Evolutionary conservation across 2,888 invertebrate genomes (phyloP).

Genomic region (Gasteruption jaculator): DNA sequence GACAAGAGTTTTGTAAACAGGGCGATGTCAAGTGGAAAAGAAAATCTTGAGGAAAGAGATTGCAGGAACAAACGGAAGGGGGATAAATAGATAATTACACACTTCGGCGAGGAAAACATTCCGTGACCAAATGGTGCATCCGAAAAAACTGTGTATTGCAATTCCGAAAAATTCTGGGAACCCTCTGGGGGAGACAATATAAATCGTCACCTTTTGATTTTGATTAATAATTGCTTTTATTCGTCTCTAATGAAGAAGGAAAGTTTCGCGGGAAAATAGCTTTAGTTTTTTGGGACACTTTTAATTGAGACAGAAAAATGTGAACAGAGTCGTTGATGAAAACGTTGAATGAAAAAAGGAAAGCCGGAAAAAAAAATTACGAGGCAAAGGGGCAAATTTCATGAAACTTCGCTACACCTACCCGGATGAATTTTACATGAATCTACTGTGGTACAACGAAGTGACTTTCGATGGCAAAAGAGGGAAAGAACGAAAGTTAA

Average conservation of each 20-base stretch:
- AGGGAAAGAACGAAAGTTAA: slow-evolving; percentile 35
- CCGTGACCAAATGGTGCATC: too few species aligned
- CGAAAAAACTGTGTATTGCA: too few species aligned
- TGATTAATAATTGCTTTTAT: slow-evolving; percentile 9
- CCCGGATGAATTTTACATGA: slow-evolving; percentile 44
- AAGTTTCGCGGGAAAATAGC: not conserved
- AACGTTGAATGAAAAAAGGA: slow-evolving; percentile 17
- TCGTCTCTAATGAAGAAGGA: not conserved
- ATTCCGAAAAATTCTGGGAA: too few species aligned
- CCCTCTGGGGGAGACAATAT: too few species aligned
- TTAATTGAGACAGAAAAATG: too few species aligned
- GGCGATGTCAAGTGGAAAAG: slow-evolving; percentile 32
- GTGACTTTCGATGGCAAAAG: slow-evolving; percentile 21
- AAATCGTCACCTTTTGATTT: too few species aligned
- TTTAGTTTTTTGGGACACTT: too few species aligned
- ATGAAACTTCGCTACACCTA: slow-evolving; percentile 28
- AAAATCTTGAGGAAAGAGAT: slow-evolving; percentile 24
- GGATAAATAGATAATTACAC: slow-evolving; percentile 22
- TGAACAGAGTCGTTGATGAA: too few species aligned
- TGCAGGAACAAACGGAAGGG: not conserved
- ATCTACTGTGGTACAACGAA: slow-evolving; percentile 29
- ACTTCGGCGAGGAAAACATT: not conserved
- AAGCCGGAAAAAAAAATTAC: slow-evolving; percentile 12
- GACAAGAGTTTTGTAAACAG: slow-evolving; percentile 38
- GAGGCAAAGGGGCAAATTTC: slow-evolving; percentile 29